Conservation (phyloP, 2,113 vertebrate genomes). For the Beaufortia kweichowensis region DNA sequence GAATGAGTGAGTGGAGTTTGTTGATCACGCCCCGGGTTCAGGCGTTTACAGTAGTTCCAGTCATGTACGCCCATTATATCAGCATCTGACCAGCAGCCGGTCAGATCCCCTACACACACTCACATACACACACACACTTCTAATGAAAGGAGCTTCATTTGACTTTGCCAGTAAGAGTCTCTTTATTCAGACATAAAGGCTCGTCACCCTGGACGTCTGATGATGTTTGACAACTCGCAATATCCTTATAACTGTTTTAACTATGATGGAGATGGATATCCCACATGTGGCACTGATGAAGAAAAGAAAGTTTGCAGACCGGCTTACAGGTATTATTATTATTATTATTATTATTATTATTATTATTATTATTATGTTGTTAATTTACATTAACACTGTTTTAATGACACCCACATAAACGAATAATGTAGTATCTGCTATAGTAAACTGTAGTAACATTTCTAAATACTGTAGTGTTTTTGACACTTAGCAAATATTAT, state of each 20-base stretch:
- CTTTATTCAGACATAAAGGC: slow-evolving; percentile 34
- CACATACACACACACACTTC: slow-evolving; percentile 22
- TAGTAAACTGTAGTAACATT: too few relatives aligned
- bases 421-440: too few relatives aligned
- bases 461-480: too few relatives aligned
- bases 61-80: slow-evolving; percentile 55
- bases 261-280: slow-evolving; percentile 91
- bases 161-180: slow-evolving; percentile 20
- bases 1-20: slow-evolving; percentile 56
- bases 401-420: too few relatives aligned
- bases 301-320: slow-evolving; percentile 92
- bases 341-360: slow-evolving; percentile 28
- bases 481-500: too few relatives aligned
- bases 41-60: slow-evolving; percentile 61
- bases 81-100: slow-evolving; percentile 53
- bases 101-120: slow-evolving; percentile 23
- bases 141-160: slow-evolving; percentile 38
- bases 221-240: slow-evolving; percentile 93
- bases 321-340: slow-evolving; percentile 84
- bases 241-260: slow-evolving; percentile 99
- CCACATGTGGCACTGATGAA: slow-evolving; percentile 86
- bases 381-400: not conserved
- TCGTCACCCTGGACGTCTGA: slow-evolving; percentile 28
- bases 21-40: slow-evolving; percentile 55
- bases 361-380: slow-evolving; percentile 34